Conservation (phyloP, 2,797 vertebrate species). For the Cephalopachus bancanus region DNA sequence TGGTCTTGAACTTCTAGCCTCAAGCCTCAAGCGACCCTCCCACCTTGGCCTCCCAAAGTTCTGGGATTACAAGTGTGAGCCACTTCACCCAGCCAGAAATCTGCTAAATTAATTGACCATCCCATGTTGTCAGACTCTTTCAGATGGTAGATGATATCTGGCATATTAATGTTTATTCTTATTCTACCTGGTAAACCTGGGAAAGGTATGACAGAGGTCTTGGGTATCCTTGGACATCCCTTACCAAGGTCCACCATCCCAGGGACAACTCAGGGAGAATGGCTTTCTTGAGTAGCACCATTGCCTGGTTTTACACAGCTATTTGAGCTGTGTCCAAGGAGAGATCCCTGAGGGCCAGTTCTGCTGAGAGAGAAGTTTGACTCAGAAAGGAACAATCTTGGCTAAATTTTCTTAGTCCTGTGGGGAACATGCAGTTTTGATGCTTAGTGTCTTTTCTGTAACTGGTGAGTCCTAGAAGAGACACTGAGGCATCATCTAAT, state of each 20-base stretch:
- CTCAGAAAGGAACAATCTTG: neutral
- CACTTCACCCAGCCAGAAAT: neutral
- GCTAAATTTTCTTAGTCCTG: neutral
- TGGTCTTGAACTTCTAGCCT: too few species aligned
- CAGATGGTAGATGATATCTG: neutral
- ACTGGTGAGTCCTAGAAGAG: neutral
- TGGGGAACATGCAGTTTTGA: neutral
- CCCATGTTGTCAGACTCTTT: neutral
- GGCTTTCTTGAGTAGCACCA: neutral
- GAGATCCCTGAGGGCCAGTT: too few species aligned
- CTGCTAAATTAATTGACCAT: neutral
- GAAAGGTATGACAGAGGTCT: neutral
- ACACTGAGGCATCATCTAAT: neutral
- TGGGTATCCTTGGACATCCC: neutral
- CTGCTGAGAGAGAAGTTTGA: neutral
- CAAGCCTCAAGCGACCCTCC: too few species aligned
- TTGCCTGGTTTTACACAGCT: neutral
- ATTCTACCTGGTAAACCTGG: neutral
- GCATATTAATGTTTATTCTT: neutral
- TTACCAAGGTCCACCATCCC: neutral
- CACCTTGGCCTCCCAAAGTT: too few species aligned
- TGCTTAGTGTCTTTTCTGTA: neutral
- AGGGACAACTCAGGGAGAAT: neutral
- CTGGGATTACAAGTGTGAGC: too few species aligned
- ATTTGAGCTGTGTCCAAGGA: neutral